Base-by-base conservation (phyloP, 2,888 invertebrate genomes). In the Bellardia bayeri region DNA sequence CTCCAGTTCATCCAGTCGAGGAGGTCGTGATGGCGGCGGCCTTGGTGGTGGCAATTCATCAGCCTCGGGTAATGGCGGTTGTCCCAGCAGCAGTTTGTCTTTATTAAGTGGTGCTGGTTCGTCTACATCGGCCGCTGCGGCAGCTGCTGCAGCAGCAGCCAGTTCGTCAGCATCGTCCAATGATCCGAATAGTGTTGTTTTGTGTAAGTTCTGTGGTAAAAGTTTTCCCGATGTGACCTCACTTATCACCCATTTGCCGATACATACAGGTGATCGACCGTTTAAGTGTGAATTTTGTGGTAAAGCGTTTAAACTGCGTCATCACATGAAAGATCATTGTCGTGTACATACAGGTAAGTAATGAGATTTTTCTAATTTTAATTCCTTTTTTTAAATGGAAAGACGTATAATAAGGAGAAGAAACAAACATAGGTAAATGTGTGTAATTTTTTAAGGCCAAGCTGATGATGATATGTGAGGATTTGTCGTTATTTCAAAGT, bases 301-400 rank as follows among this genome's bases (percentile, higher is more conserved):
- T 89, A 98, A 98, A 94, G 98, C 98, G 91, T 98, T 98, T 95
- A 98, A 98, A 94, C 94, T 98, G 92, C 95, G 98, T 89, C 98
- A 98, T 94, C 98, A 98, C 94, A 98, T 98, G 98, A 98, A 98
- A 94, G 98, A 98, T 95, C 98, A 98, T 94, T 98, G 97, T 94
- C 96, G 98, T 92, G 98, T 98, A 89, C 98, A 98, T 94, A 98
- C 98, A 90, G 98, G 95, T 95, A 94, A 95, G 95, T 93, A 72
- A 9, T 33, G 11, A 78, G 1, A 75, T 11, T 30, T 13, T 51
- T 37, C 54, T 58, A 30, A 14, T 51, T 51, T 49, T n/a, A 6
- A n/a, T 51, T 5, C 6, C 6, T n/a, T 51, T 51, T 64, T 63
- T 63, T 2, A 3, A 9, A 64, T n/a, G 30, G 3, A 30, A 75